Evolutionary conservation across 2,888 invertebrate genomes (phyloP).

Genomic region (Drosophila lutescens): DNA sequence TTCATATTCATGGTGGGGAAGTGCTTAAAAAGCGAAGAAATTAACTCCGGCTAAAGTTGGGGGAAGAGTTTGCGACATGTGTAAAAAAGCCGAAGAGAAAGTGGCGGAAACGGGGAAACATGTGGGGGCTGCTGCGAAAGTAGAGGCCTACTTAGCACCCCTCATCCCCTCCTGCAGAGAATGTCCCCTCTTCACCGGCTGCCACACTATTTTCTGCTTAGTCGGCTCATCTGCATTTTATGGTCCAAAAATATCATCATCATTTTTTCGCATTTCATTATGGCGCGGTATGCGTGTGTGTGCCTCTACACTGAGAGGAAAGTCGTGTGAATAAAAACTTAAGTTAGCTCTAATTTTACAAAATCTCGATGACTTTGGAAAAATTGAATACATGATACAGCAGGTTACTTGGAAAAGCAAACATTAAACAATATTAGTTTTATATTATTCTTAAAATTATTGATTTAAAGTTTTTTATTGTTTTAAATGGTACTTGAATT

Average conservation of each 20-base stretch:
- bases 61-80: conserved; percentile 54
- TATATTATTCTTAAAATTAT: background rate
- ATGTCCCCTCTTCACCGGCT: conserved; percentile 28
- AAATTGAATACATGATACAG: too few relatives aligned
- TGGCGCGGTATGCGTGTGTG: conserved; percentile 49
- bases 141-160: conserved; percentile 48
- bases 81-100: conserved; percentile 26
- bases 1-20: conserved; percentile 76
- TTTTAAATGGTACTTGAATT: too few relatives aligned
- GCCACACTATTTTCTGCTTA: conserved; percentile 78
- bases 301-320: conserved; percentile 7
- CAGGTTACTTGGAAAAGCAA: too few relatives aligned
- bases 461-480: background rate
- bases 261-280: conserved; percentile 80
- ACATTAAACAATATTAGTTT: too few relatives aligned
- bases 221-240: conserved; percentile 83
- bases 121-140: conserved; percentile 3
- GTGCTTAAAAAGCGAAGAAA: conserved; percentile 77
- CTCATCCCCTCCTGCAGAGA: conserved; percentile 3
- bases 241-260: conserved; percentile 80
- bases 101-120: background rate
- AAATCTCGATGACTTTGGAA: too few relatives aligned
- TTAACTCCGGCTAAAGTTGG: conserved; percentile 61
- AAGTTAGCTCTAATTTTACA: background rate
- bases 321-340: rapidly evolving